A percentile compares a stretch with the other conserved stretches of the same genome.
phyloP scores from a whole-genome alignment of 2,113 vertebrate genomes.

The Sorex araneus region DNA sequence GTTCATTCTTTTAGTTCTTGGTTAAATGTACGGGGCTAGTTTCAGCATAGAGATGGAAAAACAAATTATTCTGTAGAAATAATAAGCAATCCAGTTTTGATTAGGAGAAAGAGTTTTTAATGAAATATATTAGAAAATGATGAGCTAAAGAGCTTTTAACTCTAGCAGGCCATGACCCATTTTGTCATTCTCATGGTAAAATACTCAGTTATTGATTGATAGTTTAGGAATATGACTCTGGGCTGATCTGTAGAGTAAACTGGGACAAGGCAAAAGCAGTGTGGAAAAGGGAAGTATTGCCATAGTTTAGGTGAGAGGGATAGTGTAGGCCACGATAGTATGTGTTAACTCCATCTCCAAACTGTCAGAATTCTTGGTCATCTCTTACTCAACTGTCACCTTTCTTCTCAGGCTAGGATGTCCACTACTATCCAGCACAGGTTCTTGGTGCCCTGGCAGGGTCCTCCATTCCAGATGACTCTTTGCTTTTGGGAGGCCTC shows the following conservation, averaged over 20 bases:
- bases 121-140: not conserved
- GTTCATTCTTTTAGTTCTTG: not conserved
- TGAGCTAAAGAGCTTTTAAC: constrained; percentile 17
- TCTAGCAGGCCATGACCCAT: not conserved
- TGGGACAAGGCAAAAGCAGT: not conserved
- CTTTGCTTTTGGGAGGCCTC: not conserved
- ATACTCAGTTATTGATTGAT: constrained; percentile 14
- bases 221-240: not conserved
- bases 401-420: not conserved
- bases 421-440: not conserved
- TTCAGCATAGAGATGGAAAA: constrained; percentile 19
- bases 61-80: constrained; percentile 38
- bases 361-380: not conserved
- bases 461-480: not conserved
- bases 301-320: not conserved
- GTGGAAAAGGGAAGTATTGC: not conserved
- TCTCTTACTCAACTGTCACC: not conserved
- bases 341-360: not conserved
- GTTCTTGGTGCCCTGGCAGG: not conserved
- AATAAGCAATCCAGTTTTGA: constrained; percentile 33
- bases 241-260: not conserved
- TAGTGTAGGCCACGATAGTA: not conserved
- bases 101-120: constrained; percentile 30
- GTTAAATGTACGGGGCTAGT: constrained; percentile 18
- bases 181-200: constrained; percentile 15